phyloP scores from a whole-genome alignment of 2,113 vertebrate genomes.

The Ceuthmochares aereus region DNA sequence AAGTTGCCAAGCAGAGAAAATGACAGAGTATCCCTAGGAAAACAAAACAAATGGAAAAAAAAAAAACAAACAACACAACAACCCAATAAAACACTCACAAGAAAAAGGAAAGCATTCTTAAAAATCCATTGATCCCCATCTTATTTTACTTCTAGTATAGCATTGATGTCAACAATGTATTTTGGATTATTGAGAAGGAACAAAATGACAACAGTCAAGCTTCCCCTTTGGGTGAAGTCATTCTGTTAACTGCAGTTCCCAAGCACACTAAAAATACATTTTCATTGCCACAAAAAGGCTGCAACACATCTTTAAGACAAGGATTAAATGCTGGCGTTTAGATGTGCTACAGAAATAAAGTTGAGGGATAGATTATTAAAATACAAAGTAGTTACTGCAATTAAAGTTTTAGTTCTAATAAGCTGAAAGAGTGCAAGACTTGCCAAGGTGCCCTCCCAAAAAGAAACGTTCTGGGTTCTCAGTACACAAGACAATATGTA shows the following conservation, averaged over 20 bases:
- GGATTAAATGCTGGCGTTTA: neutral
- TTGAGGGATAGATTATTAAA: neutral
- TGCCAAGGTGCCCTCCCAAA: neutral
- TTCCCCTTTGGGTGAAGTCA: neutral
- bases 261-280: neutral
- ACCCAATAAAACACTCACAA: neutral
- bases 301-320: neutral
- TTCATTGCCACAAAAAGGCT: neutral
- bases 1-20: neutral
- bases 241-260: neutral
- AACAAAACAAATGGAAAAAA: no score
- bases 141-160: constrained; percentile 16
- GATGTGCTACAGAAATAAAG: neutral
- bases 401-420: constrained; percentile 18
- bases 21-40: neutral
- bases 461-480: neutral
- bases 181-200: constrained; percentile 19
- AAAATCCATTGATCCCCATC: neutral
- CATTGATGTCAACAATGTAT: neutral
- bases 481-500: fast-evolving
- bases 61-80: neutral
- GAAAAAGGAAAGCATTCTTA: neutral
- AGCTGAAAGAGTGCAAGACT: neutral
- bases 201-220: constrained; percentile 5
- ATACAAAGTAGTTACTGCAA: neutral